Base-by-base conservation (phyloP, 2,113 vertebrate genomes). In the Solea solea region DNA sequence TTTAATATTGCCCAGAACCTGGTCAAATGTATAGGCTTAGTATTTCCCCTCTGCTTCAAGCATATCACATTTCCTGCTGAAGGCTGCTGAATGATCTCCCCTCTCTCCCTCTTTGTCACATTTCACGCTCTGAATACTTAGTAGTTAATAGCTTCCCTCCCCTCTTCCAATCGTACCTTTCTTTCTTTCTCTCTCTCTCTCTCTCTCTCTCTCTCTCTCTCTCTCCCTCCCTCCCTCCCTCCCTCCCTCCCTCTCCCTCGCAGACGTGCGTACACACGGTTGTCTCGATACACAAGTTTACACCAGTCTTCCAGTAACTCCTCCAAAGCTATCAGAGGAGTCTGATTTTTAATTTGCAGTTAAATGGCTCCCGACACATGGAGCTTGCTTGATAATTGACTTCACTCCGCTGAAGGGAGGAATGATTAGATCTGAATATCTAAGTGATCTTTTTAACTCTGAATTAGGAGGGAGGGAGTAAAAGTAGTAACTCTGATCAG, bases 41-140 rank as follows among this genome's bases (percentile, higher is more conserved):
- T 83, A 77, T 84, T 89, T 87, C 87, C 82, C 80, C 75, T 86
- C 81, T 62, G 78, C 78, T 87, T 85, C 88, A 80, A 83, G 81
- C 75, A 49, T 87, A 81, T 90, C 82, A 64, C 86, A 68, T 88
- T 91, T 84, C 81, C 80, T 62, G 85, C 51, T 85, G 86, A 88
- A 90, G 92, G 84, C 86, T 62, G 80, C 86, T 91, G 89, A 90
- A 90, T 90, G 83, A 90, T 93, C 92, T 80, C 70, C 83, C 80
- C 85, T 81, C 84, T 87, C 68, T 78, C 83, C 84, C 83, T 90
- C 88, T 92, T 89, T 87, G 89, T 93, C 90, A 92, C 84, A 92
- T 94, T 94, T 94, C 88, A 93, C 84, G 89, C 93, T 93, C 93
- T 90, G 88, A 91, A 93, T 92, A 92, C 84, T 93, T 88, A 82